A percentile compares a stretch with the other conserved stretches of the same genome.
These are phyloP conservation scores for Apteryx owenii DNA, from an alignment of 2,113 vertebrate species.

Conservation along the genomic window DNA sequence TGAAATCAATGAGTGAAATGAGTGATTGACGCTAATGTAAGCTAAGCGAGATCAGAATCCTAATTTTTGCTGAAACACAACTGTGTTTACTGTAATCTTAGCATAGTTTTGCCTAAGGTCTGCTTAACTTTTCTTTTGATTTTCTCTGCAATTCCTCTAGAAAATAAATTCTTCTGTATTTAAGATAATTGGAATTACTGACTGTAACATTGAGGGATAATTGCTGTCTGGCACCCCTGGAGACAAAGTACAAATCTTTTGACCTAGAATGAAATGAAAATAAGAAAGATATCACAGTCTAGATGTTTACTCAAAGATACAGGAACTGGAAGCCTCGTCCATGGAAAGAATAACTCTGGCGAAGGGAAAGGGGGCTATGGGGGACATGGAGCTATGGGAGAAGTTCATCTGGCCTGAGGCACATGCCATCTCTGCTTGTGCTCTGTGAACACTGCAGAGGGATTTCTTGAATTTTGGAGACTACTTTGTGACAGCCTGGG, in stretches of 20 bases:
- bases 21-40: background rate
- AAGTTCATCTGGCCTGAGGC: background rate
- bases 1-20: background rate
- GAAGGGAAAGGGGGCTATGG: background rate
- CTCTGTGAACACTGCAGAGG: background rate
- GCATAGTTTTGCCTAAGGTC: background rate
- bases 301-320: background rate
- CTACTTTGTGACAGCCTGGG: background rate
- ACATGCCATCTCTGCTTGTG: background rate
- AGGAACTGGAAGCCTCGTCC: background rate
- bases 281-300: background rate
- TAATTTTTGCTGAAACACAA: background rate
- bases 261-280: slow-evolving; percentile 27
- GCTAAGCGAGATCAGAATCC: background rate
- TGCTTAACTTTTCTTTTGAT: background rate
- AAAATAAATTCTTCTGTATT: slow-evolving; percentile 1
- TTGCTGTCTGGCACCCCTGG: background rate
- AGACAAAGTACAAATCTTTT: background rate
- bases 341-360: background rate
- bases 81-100: background rate
- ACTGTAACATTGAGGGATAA: background rate
- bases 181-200: slow-evolving; percentile 22
- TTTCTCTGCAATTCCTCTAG: background rate
- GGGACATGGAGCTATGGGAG: background rate
- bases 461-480: background rate